Conservation (phyloP, 1,140 invertebrate species). For the Bombus terrestris region DNA sequence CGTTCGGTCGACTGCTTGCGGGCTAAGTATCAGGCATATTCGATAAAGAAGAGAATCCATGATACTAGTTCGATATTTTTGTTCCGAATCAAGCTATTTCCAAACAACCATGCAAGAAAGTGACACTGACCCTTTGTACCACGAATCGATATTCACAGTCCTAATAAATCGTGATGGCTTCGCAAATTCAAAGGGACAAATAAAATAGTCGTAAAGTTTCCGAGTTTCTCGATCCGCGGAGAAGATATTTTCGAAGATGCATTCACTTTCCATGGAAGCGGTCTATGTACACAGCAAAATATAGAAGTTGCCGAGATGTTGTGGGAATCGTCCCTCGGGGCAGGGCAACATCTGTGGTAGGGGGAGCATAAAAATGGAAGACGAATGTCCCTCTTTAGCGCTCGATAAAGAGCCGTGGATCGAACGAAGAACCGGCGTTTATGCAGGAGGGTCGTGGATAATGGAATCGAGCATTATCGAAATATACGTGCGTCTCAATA, state of each 20-base stretch:
- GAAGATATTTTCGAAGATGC: background rate
- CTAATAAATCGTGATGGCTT: background rate
- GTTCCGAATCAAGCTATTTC: background rate
- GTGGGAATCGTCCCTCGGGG: conserved; percentile 38
- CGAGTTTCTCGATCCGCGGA: background rate
- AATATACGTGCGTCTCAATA: conserved; percentile 60
- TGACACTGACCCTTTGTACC: too few species aligned
- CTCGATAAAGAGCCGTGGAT: background rate
- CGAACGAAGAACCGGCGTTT: background rate
- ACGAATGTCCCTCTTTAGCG: conserved; percentile 39
- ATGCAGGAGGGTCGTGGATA: conserved; percentile 36
- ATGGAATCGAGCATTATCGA: conserved; percentile 62
- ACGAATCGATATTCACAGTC: background rate
- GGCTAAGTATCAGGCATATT: background rate
- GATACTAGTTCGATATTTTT: background rate
- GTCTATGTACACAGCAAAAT: background rate
- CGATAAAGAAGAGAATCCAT: background rate
- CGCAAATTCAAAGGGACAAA: background rate
- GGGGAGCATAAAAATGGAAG: conserved; percentile 45
- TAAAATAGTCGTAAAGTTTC: conserved; percentile 3
- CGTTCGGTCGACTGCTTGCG: background rate
- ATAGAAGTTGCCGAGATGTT: conserved; percentile 54
- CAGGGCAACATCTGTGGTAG: conserved; percentile 45
- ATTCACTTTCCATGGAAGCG: conserved; percentile 6
- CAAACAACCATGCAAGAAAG: background rate